Percentiles rank a stretch among this genome's conserved stretches.
Evolutionary conservation across 2,888 invertebrate species (phyloP).

Genomic region (Taphrorychus bicolor): DNA sequence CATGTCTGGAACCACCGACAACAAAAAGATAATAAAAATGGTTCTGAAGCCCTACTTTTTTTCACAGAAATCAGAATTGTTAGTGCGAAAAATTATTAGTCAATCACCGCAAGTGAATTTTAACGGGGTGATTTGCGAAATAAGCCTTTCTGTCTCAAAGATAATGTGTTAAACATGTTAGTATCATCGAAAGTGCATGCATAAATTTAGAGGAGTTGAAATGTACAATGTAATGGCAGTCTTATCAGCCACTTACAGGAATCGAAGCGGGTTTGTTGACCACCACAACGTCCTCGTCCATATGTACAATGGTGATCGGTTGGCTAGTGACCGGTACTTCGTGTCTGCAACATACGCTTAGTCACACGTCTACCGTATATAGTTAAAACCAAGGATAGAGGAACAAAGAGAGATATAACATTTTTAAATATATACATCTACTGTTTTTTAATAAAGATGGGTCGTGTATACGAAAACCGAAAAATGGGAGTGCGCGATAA

Average conservation of each 20-base stretch:
- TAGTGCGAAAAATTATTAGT: too few relatives aligned
- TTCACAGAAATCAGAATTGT: too few relatives aligned
- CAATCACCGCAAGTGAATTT: too few relatives aligned
- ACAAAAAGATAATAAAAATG: conserved; percentile 34
- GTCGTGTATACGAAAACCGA: too few relatives aligned
- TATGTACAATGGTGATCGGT: conserved; percentile 96
- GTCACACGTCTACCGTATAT: conserved; percentile 45
- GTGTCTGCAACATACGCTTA: conserved; percentile 79
- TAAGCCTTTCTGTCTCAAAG: too few relatives aligned
- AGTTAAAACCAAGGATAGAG: conserved; percentile 11
- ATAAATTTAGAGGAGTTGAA: not conserved
- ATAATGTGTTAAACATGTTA: not conserved
- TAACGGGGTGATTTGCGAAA: too few relatives aligned
- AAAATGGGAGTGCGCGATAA: too few relatives aligned
- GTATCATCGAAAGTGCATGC: not conserved
- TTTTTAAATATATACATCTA: not conserved
- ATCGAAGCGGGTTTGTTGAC: conserved; percentile 99
- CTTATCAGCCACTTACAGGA: conserved; percentile 93
- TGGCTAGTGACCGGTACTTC: conserved; percentile 98
- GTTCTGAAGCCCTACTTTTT: too few relatives aligned
- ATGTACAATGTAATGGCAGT: conserved; percentile 66
- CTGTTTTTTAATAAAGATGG: not conserved
- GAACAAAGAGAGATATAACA: not conserved
- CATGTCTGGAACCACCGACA: conserved; percentile 71
- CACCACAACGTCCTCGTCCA: conserved; percentile 98